Conservation (phyloP, 2,797 vertebrate genomes). For the Manis pentadactyla region DNA sequence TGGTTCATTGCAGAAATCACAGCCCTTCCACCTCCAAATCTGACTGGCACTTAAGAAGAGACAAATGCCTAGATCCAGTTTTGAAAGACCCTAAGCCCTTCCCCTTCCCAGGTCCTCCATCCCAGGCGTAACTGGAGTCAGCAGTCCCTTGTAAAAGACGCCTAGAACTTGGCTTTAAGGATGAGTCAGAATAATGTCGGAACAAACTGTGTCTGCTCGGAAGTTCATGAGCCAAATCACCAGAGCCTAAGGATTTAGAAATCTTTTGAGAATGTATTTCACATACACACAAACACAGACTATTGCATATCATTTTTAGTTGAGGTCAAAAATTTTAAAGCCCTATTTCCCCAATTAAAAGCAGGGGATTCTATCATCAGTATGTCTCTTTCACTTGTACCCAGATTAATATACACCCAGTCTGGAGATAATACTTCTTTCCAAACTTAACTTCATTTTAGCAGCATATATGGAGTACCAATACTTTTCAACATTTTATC, state of each 20-base stretch:
- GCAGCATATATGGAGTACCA: not conserved
- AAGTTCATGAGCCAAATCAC: slow-evolving; percentile 2
- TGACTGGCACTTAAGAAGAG: not conserved
- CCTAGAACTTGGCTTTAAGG: slow-evolving; percentile 15
- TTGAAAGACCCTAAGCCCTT: not conserved
- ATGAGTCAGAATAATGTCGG: not conserved
- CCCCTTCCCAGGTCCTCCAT: not conserved
- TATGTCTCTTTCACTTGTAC: slow-evolving; percentile 10
- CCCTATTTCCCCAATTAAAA: slow-evolving; percentile 65
- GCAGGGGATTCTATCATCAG: slow-evolving; percentile 10
- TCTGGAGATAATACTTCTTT: slow-evolving; percentile 28
- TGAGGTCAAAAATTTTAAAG: slow-evolving; percentile 73
- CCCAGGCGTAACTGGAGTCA: not conserved
- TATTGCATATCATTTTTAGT: slow-evolving; percentile 72
- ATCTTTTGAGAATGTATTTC: slow-evolving; percentile 45
- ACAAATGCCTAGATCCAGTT: not conserved
- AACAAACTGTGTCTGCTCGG: not conserved
- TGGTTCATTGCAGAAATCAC: slow-evolving; percentile 42
- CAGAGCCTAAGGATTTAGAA: not conserved
- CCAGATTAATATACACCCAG: not conserved
- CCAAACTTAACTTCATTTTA: slow-evolving; percentile 26
- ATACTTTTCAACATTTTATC: not conserved
- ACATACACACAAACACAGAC: slow-evolving; percentile 48
- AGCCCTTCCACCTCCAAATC: not conserved
- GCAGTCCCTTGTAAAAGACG: not conserved